Evolutionary conservation across 2,113 vertebrate species (phyloP), one percentile per base, ranked within the genome.

Genomic region (Okapia johnstoni): DNA sequence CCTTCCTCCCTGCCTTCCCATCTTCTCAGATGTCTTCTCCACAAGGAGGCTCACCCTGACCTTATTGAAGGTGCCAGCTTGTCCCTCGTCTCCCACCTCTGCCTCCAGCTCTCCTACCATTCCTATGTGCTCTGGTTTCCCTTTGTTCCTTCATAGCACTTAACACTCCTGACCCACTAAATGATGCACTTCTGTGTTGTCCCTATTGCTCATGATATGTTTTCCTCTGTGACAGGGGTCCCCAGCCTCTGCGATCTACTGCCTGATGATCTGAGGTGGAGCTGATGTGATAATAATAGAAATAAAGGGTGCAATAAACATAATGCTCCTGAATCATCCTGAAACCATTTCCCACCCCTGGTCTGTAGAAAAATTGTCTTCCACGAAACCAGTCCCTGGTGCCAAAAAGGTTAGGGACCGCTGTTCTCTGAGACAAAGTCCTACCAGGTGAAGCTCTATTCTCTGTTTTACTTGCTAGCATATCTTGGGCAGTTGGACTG

Each of bases 21-120:
- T 26, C 33, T 83, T 28, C 93, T 61, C 57, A 7, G 58, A 21
- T 25, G n/a, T 60, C 36, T 63, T 21, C 36, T 61, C 85, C 70
- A 66, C 16, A 14, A 13, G 40, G 36, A 63, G 7, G 33, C 17
- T n/a, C 16, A 33, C 28, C 43, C 73, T 12, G 40, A 30, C 40
- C 36, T 46, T 9, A 54, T 1, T 21, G 54, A 36, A 87, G 60
- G 66, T 6, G 30, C 23, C n/a, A 6, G 0, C 48, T 19, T 1
- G 14, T 15, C 21, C 43, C 73, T 28, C 16, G 0, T 23, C 52
- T 83, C 25, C 40, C 11, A 11, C 14, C 66, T 21, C 13, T 13
- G 2, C 6, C 4, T 21, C 4, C 25, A 21, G 0, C 46, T 40
- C 50, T 26, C 26, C 28, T 30, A 28, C 7, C 0, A 0, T 14